phyloP scores from a whole-genome alignment of 2,888 invertebrate species.

The Drosophila neotestacea region DNA sequence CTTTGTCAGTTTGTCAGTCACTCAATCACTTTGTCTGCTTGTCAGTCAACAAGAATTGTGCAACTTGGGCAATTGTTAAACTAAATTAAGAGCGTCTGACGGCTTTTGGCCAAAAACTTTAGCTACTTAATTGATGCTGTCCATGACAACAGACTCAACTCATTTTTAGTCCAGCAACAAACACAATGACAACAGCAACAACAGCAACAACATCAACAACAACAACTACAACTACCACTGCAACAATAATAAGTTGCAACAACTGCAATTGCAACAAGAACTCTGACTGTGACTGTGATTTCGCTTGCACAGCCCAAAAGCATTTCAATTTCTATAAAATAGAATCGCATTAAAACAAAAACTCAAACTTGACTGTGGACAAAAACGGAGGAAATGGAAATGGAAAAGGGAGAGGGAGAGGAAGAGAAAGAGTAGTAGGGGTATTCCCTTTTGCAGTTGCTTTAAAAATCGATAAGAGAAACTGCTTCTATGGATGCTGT shows the following conservation, averaged over 20 bases:
- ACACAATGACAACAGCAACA: neutral
- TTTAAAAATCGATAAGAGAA: slow-evolving; percentile 58
- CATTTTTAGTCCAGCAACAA: slow-evolving; percentile 16
- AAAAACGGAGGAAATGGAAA: neutral
- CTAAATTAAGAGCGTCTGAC: slow-evolving; percentile 28
- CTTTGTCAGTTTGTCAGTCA: slow-evolving; percentile 12
- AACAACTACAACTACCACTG: slow-evolving; percentile 3
- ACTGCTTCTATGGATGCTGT: slow-evolving; percentile 35
- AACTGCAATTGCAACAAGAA: slow-evolving; percentile 10
- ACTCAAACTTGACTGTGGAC: slow-evolving; percentile 23
- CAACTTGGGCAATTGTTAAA: slow-evolving; percentile 45
- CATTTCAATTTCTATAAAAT: slow-evolving; percentile 52
- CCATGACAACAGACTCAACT: slow-evolving; percentile 32
- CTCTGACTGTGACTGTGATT: slow-evolving; percentile 25
- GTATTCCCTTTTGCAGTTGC: slow-evolving; percentile 16
- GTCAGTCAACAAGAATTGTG: slow-evolving; percentile 26
- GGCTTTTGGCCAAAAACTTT: slow-evolving; percentile 38
- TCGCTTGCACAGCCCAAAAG: slow-evolving; percentile 26
- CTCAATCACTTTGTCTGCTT: slow-evolving; percentile 5
- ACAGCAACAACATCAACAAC: too few species aligned
- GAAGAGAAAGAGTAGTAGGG: neutral
- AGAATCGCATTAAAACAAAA: slow-evolving; percentile 51
- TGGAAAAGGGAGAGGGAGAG: neutral
- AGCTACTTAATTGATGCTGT: slow-evolving; percentile 49
- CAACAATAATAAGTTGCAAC: slow-evolving; percentile 1